Base-by-base conservation (phyloP, 2,888 invertebrate genomes). In the Chymomyza procnemis region DNA sequence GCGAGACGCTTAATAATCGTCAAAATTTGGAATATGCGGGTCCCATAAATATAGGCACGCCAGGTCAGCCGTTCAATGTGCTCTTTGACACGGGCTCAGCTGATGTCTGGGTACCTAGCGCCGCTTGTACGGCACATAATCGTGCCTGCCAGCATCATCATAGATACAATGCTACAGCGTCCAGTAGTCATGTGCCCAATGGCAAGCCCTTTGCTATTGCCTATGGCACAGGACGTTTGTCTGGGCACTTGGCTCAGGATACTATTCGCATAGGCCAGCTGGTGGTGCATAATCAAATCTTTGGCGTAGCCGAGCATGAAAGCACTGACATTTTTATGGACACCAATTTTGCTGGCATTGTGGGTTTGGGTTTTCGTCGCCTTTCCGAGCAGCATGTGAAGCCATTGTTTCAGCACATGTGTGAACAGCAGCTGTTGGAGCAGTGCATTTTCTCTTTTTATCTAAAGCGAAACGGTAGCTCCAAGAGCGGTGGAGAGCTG, bases 31-130 rank as follows among this genome's bases (percentile, higher is more conserved):
- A 98, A 91, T 99, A 98, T 92, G 98, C 95, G 92, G 98, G 98
- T 14, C 94, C 94, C 2, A 97, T 99, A 83, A 92, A 93, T 0
- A 95, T 99, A 91, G 99, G 99, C 64, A 94, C 93, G 56, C 99
- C 99, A 18, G 95, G 96, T 62, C 99, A 99, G 92, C 92, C 92
- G 2, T 99, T 99, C 92, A 95, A 94, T 85, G 98, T 99, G 72
- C 95, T 99, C 73, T 99, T 99, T 91, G 99, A 99, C 92, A 99
- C 99, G 0, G 99, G 99, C 69, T 99, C 98, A 18, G 97, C 98
- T 61, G 99, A 99, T 92, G 93, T 99, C 61, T 99, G 99, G 99
- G 94, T 99, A 67, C 99, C 99, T 9, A 98, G 98, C 21, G 97
- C 97, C 92, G 95, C 98, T 90, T 99, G 99, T 90, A 94, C 96